Percentiles rank a stretch among this genome's conserved stretches.
Conservation (phyloP, 2,797 vertebrate genomes). For the Lepus oiostolus region DNA sequence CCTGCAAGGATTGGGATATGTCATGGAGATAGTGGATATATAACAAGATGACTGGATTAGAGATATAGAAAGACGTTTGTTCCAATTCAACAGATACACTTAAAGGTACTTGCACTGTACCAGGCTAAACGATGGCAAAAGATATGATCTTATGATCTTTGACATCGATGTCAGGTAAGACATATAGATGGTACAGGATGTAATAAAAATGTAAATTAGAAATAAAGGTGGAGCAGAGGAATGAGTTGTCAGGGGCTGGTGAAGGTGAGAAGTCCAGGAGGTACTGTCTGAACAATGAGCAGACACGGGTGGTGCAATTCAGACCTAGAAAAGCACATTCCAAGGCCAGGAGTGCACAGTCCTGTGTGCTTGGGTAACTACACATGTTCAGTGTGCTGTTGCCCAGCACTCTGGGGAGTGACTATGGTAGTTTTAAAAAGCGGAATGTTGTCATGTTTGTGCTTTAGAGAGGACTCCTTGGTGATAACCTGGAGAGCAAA, state of each 20-base stretch:
- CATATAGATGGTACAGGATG: background rate
- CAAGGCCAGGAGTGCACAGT: background rate
- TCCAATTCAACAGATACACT: background rate
- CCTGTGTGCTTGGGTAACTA: background rate
- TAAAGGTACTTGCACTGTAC: background rate
- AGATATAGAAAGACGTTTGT: background rate
- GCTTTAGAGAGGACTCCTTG: constrained; percentile 39
- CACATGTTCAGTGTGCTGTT: background rate
- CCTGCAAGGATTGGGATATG: background rate
- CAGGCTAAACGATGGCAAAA: background rate
- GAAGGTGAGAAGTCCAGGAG: background rate
- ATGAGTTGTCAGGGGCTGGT: background rate
- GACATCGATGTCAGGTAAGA: background rate
- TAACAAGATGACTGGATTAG: background rate
- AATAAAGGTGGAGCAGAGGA: background rate
- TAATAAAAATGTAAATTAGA: background rate
- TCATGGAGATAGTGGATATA: background rate
- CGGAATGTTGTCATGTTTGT: background rate
- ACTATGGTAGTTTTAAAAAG: constrained; percentile 1
- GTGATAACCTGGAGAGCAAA: background rate
- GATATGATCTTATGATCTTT: background rate
- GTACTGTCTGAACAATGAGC: background rate
- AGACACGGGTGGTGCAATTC: background rate
- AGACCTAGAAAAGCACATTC: background rate
- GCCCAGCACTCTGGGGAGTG: background rate